Base-by-base conservation (phyloP, 2,888 invertebrate species). In the Diaperis boleti region DNA sequence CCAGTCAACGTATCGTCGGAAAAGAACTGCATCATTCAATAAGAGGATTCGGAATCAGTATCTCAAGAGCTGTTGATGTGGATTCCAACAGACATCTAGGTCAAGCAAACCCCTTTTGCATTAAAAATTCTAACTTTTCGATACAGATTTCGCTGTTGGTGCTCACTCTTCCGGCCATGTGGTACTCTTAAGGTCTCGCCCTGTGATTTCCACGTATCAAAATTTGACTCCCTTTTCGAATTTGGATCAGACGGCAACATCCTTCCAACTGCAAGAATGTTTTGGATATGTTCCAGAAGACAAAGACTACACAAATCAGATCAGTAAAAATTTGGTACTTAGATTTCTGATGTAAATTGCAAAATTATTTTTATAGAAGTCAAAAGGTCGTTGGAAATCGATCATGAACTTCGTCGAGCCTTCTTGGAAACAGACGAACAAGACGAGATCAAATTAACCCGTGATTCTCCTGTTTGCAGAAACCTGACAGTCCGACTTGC, bases 11-110 rank as follows among this genome's bases (percentile, higher is more conserved):
- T 60, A 85, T 89, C 15, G 37, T 56, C 2, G 64, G 64, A 4
- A 60, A 20, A 29, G 31, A 55, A 0, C 55, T 64, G 7, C 63
- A 75, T 3, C 83, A 85, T 0, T 74, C 74, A 41, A 78, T 83
- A 8, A 75, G 71, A 70, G 86, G 88, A 11, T 89, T 89, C 74
- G 89, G 89, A 0, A 83, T 85, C 63, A 85, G 87, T 20, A 82
- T 89, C 41, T 85, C 88, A 0, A 84, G 82, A 70, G 85, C 86
- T 2, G 70, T 83, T 1, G 89, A 89, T 69, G 80, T 89, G 7
- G 89, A 89, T 71, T 69, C 73, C 0, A 89, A 90, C 74, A 79
- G 81, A 20, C 88, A 86, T 74, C 84, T 83, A 72, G 89, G 89
- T 88, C 26, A 45, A n/a, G 7, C 11, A 18, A 14, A 42, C 15